These are phyloP conservation scores for Smutsia gigantea DNA, from an alignment of 2,797 vertebrate genomes.

Conservation along the genomic window DNA sequence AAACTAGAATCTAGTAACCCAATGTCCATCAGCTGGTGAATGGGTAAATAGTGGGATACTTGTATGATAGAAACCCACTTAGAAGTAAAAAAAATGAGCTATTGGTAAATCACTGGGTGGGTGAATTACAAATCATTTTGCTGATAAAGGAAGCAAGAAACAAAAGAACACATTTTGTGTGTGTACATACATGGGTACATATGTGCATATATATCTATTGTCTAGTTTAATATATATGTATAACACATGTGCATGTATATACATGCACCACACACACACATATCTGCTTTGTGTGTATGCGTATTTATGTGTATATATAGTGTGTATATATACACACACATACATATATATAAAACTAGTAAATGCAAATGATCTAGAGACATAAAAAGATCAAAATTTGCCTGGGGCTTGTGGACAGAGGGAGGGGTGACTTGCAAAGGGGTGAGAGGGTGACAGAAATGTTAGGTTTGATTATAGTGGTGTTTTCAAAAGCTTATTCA, in stretches of 20 bases:
- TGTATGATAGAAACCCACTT: background rate
- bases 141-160: background rate
- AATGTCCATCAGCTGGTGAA: background rate
- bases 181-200: background rate
- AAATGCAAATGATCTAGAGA: background rate
- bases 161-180: background rate
- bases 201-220: background rate
- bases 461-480: background rate
- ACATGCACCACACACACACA: background rate
- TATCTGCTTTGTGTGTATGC: background rate
- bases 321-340: background rate
- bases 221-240: background rate
- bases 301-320: background rate
- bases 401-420: background rate
- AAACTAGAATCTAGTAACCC: background rate
- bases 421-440: background rate
- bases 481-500: slow-evolving; percentile 7
- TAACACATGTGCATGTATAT: background rate
- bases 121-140: background rate
- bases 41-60: background rate
- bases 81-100: background rate
- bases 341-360: background rate
- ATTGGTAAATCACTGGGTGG: background rate
- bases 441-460: background rate
- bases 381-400: background rate